Base-by-base conservation (phyloP, 2,888 invertebrate genomes). In the Aquatica leii region DNA sequence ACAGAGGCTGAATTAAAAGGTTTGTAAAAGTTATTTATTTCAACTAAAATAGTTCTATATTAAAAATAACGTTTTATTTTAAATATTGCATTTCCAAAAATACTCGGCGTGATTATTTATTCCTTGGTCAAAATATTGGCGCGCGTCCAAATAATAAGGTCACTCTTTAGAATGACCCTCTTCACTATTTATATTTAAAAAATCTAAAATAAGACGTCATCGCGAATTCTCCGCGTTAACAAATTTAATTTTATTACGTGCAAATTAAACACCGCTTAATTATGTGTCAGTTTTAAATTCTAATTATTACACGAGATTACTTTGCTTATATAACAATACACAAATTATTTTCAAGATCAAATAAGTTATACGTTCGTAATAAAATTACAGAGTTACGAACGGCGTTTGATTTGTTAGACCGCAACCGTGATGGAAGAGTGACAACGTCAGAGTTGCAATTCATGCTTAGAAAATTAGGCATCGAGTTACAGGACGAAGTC, bases 401-500 rank as follows among this genome's bases (percentile, higher is more conserved):
- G 73, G 92, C 92, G 52, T 93, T 93, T 80, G 89, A 89, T 65
- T 84, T 93, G 66, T 80, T 92, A 80, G 92, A 93, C 81, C 85
- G 90, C 66, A 90, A 93, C 82, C 88, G 88, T 73, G 92, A 93
- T 80, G 92, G 92, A 0, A 87, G 88, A 77, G 88, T 92, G 70
- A 91, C 90, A 51, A 88, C 90, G 0, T 87, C 86, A 51, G 92
- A 92, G 79, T 82, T 93, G 75, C 91, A 92, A 82, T 88, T 88
- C 78, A 93, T 93, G 92, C 84, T 92, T 71, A 86, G 87, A 70
- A 91, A 90, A 81, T 84, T 92, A 71, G 92, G 91, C 74, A 91
- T 93, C 72, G 86, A 89, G 76, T 87, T 92, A 75, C 86, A 87
- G 75, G 91, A 92, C 76, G 90, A 90, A 77, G 86, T 89, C 75